Base-by-base conservation (phyloP, 2,113 vertebrate genomes). In the Leucoraja erinaceus region DNA sequence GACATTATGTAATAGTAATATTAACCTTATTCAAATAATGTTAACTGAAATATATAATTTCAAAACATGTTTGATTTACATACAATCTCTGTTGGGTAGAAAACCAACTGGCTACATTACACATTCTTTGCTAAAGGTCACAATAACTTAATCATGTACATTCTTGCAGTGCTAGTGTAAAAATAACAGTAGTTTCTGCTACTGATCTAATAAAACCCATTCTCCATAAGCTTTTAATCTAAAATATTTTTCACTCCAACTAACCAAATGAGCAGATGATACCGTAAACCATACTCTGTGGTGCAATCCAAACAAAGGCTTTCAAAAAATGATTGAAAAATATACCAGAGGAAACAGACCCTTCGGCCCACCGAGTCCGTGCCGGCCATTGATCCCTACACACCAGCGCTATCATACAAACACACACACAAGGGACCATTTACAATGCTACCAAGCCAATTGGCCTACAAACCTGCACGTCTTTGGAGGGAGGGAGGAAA, bases 141-240 rank as follows among this genome's bases (percentile, higher is more conserved):
- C 66, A 91, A 47, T 72, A 47, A 91, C 66, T 72, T 90, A 90
- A 90, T 90, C 33, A 33, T 68, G n/a, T 70, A 33, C 63, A 90
- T 68, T 68, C 66, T 90, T 90, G 61, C 63, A 90, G 14, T 31
- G 66, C 68, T 61, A 66, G 84, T 18, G 66, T 20, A 90, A 66
- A 90, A 66, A 33, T 7, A 61, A 68, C 66, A 90, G 84, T n/a
- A 11, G 28, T 66, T n/a, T 66, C 59, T 63, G 59, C 61, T 5
- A 31, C 31, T 38, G 61, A 90, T 31, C 86, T 68, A 68, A 66
- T 22, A 68, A 9, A 68, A 28, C 61, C 86, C 63, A 68, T 68
- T 18, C 63, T 68, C 86, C 22, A n/a, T 66, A 25, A 68, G 86
- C 16, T 90, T 11, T 70, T 18, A 20, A 70, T 20, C 86, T 25